Evolutionary conservation across 2,797 vertebrate genomes (phyloP).

Genomic region (Anisognathus igniventris): DNA sequence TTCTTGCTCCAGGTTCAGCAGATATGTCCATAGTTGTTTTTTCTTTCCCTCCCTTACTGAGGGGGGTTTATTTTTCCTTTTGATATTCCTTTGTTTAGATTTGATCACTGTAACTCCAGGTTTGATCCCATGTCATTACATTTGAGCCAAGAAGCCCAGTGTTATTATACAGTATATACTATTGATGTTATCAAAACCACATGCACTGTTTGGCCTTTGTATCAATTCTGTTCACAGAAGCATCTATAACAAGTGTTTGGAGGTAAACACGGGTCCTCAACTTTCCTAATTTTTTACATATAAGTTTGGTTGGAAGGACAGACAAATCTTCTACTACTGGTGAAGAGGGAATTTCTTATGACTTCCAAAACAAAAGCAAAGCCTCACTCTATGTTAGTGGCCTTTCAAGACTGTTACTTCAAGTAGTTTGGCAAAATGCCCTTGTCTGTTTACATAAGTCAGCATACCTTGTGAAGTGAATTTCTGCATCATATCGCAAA

Average conservation of each 20-base stretch:
- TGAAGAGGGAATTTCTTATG: background rate
- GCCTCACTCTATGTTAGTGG: background rate
- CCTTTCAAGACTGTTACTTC: background rate
- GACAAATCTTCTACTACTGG: background rate
- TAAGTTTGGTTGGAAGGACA: background rate
- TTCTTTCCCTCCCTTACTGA: accelerated
- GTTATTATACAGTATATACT: background rate
- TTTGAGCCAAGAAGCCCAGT: background rate
- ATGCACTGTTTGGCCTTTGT: background rate
- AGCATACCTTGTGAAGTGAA: conserved; percentile 83
- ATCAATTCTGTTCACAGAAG: background rate
- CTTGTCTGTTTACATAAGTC: background rate
- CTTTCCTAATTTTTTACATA: background rate
- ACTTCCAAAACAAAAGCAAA: background rate
- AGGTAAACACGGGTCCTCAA: background rate
- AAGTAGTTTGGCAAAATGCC: background rate
- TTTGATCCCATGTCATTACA: background rate
- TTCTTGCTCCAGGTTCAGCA: background rate
- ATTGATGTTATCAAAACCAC: background rate
- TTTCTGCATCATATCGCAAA: conserved; percentile 82
- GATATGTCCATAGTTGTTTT: accelerated
- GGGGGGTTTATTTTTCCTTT: background rate
- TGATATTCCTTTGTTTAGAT: background rate
- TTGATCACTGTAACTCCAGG: background rate
- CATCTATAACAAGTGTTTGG: background rate